These are phyloP conservation scores for Camponotus vicinus DNA, from an alignment of 1,140 invertebrate genomes.

Conservation along the genomic window DNA sequence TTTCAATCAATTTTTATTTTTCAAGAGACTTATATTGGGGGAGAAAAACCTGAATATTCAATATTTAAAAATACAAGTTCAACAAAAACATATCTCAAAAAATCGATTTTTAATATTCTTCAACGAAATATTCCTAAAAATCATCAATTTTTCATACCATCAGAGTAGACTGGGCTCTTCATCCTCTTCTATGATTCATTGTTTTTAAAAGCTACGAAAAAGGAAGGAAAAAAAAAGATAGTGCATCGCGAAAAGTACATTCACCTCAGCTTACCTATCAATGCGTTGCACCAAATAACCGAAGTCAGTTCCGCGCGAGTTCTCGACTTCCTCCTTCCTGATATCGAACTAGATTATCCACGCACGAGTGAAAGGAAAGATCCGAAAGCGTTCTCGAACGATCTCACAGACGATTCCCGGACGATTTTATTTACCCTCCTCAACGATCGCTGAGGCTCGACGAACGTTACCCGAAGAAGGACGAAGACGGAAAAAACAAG, in stretches of 20 bases:
- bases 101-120: too few relatives aligned
- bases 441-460: background rate
- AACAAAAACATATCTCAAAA: too few relatives aligned
- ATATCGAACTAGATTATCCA: constrained; percentile 43
- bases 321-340: constrained; percentile 66
- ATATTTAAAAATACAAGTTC: too few relatives aligned
- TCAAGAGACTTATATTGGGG: too few relatives aligned
- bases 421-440: constrained; percentile 69
- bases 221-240: background rate
- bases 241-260: constrained; percentile 70
- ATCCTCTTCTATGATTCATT: background rate
- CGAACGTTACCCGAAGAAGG: constrained; percentile 32
- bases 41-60: too few relatives aligned
- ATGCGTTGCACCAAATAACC: constrained; percentile 64
- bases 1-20: too few relatives aligned
- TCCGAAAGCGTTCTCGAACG: background rate
- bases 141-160: too few relatives aligned
- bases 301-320: constrained; percentile 69
- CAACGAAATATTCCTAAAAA: too few relatives aligned
- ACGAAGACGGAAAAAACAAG: constrained; percentile 65
- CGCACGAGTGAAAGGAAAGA: constrained; percentile 53
- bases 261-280: constrained; percentile 68
- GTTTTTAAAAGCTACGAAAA: constrained; percentile 31
- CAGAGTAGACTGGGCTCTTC: background rate
- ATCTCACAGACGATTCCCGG: constrained; percentile 24